Evolutionary conservation across 2,888 invertebrate species (phyloP).

Genomic region (Drosophila imparisetae): DNA sequence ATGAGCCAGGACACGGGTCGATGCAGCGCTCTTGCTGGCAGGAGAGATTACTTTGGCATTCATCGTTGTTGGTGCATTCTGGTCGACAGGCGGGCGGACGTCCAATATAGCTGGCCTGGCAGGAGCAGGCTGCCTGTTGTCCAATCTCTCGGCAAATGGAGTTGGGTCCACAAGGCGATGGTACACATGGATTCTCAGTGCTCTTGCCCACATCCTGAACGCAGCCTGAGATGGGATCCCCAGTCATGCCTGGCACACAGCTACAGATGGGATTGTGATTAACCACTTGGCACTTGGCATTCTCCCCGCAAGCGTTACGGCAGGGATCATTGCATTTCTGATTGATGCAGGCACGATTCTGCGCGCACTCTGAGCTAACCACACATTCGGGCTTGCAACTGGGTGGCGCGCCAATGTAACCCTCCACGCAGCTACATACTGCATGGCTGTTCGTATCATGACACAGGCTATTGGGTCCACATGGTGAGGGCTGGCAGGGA

Average conservation of each 20-base stretch:
- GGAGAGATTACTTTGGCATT: conserved; percentile 92
- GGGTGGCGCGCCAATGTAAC: conserved; percentile 88
- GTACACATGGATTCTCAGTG: conserved; percentile 89
- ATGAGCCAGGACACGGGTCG: conserved; percentile 92
- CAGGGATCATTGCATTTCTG: conserved; percentile 89
- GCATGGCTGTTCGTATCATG: conserved; percentile 87
- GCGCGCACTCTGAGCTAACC: conserved; percentile 88
- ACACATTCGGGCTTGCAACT: conserved; percentile 88
- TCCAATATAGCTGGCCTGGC: conserved; percentile 91
- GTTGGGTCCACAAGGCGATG: conserved; percentile 93
- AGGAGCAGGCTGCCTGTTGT: conserved; percentile 93
- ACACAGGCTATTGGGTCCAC: conserved; percentile 89
- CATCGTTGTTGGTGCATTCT: conserved; percentile 91
- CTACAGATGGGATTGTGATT: conserved; percentile 89
- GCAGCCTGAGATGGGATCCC: conserved; percentile 88
- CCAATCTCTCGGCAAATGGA: conserved; percentile 92
- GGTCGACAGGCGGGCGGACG: conserved; percentile 94
- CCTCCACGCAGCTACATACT: conserved; percentile 87
- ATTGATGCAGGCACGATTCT: conserved; percentile 87
- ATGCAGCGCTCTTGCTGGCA: conserved; percentile 92
- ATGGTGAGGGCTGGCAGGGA: conserved; percentile 88
- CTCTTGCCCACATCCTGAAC: conserved; percentile 82
- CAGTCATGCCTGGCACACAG: conserved; percentile 87
- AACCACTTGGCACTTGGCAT: conserved; percentile 88
- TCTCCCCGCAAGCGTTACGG: conserved; percentile 88